Evolutionary conservation across 2,888 invertebrate species (phyloP), one percentile per base, ranked within the genome.

Genomic region (Allophyes oxyacanthae): DNA sequence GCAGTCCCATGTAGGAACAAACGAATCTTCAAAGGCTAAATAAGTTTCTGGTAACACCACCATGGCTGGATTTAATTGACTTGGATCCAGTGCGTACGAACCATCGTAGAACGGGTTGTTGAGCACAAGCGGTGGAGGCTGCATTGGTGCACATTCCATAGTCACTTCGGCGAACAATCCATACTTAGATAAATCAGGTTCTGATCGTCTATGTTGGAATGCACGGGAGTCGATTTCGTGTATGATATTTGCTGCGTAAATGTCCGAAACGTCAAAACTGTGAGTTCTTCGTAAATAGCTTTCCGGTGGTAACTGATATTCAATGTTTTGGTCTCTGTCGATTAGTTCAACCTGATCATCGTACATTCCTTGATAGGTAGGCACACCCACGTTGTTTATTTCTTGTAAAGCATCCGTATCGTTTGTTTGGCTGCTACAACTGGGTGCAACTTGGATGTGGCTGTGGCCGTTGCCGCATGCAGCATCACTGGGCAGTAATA

Each of bases 31-130:
- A 74, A 94, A 93, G n/a, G 93, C 92, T 75, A 94, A 83, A 78
- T 94, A 94, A 77, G 90, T 93, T 73, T 94, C 94, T 41, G 94
- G 94, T 68, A 94, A 73, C 52, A 90, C 81, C n/a, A 93, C 84
- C 78, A 91, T 84, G 37, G 83, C 78, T 61, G 85, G 86, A 76
- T 85, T 89, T 45, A 89, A 64, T 61, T 89, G 87, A 30, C 80
- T 77, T 15, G 87, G 72, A 74, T 88, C 85, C 52, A 88, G 78
- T 25, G 93, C 91, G 64, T 88, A 90, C 26, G 94, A 87, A 43
- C 89, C 90, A 64, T 94, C 92, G 70, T 94, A 94, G 81, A 94
- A 94, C 9, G 94, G 94, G 72, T 94, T 94, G 68, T 94, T 94
- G 48, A 94, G 85, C 54, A 94, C 91, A 49, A 94, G 79, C 25